These are phyloP conservation scores for Etheostoma perlongum DNA, from an alignment of 2,797 vertebrate species.

Conservation along the genomic window DNA sequence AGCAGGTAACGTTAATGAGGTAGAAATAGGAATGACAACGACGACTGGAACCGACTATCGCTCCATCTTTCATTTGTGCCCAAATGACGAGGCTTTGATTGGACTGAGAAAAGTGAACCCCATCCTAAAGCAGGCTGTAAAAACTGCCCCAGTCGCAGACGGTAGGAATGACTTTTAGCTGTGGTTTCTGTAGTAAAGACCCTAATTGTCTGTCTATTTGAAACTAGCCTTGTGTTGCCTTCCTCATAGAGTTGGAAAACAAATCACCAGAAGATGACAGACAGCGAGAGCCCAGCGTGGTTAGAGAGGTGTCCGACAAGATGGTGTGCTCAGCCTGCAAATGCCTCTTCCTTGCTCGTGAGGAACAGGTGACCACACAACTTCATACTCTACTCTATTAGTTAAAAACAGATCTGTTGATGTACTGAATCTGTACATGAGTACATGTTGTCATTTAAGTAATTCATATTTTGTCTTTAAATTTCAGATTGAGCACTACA, in stretches of 20 bases:
- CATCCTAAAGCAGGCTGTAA: conserved; percentile 41
- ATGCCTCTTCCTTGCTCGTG: conserved; percentile 86
- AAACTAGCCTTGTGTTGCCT: neutral
- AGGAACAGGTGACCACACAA: conserved; percentile 87
- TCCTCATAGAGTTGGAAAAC: conserved; percentile 39
- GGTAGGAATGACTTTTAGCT: conserved; percentile 38
- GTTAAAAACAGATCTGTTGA: neutral
- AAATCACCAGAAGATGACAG: conserved; percentile 46
- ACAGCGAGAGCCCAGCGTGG: conserved; percentile 41
- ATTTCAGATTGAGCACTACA: conserved; percentile 93
- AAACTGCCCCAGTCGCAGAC: neutral
- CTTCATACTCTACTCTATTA: neutral
- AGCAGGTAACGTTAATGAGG: conserved; percentile 10
- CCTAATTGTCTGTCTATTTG: neutral
- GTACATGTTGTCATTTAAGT: neutral
- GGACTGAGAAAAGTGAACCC: conserved; percentile 75
- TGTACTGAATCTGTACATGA: neutral
- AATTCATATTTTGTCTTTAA: neutral
- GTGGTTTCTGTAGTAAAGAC: neutral
- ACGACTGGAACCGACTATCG: conserved; percentile 38
- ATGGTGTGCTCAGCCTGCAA: conserved; percentile 91
- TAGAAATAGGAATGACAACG: conserved; percentile 36
- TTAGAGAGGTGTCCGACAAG: conserved; percentile 82
- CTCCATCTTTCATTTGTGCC: conserved; percentile 77
- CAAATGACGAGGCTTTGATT: conserved; percentile 61